Evolutionary conservation across 2,888 invertebrate genomes (phyloP), one percentile per base, ranked within the genome.

Genomic region (Sinohyriopsis cumingii): DNA sequence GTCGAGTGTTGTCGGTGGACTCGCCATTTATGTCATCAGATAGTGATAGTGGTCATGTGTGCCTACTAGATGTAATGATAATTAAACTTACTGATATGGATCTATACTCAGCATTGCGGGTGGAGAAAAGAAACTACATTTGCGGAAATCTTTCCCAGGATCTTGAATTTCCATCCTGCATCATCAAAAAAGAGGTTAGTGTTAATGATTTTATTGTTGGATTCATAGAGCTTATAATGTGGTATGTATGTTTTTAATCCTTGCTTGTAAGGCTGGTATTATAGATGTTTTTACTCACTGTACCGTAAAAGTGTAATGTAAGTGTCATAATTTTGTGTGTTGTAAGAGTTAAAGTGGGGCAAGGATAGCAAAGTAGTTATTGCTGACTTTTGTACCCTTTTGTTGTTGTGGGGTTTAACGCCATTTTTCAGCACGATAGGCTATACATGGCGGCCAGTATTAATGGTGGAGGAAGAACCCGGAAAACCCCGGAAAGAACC

Each of bases 31-130:
- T 3, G 45, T 15, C 45, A 45, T 45, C 45, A 62, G 63, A 66
- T 24, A 63, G 68, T 1, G 57, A 22, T 66, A 22, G 63, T 22
- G n/a, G 75, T 54, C 80, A 87, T 63, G 68, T 71, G 28, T 94
- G 94, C 87, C 86, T 94, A 73, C 88, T 95, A 76, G 95, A 96
- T 87, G 93, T 94, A 66, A 94, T 95, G 91, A 90, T 91, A n/a
- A 92, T 95, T 54, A 92, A 93, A 69, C 90, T 95, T 76, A 92
- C 93, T 68, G 94, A 95, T 84, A 94, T 95, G 93, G 93, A 95
- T 88, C 91, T 96, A 76, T 94, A 93, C 87, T 92, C 94, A 62
- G 95, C 93, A 55, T 91, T 91, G 67, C 86, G 92, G 84, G 78
- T 83, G 15, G 78, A 80, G 59, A 83, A 84, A 67, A 76, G 80